phyloP scores from a whole-genome alignment of 1,140 invertebrate genomes.

The Procambarus virginalis region DNA sequence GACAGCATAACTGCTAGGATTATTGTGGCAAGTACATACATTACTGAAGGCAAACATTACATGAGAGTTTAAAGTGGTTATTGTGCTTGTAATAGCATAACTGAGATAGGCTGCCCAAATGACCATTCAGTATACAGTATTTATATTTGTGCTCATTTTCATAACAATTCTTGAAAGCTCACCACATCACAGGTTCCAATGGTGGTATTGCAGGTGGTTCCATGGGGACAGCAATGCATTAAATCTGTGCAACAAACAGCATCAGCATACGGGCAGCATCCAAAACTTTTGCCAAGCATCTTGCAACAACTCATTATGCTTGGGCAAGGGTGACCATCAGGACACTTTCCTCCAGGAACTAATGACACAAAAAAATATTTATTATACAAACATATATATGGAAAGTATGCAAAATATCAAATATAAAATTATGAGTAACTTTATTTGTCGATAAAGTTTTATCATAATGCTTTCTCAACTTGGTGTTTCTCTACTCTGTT shows the following conservation, averaged over 20 bases:
- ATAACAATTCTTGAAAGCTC: not conserved
- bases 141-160: not conserved
- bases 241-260: slow-evolving; percentile 73
- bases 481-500: too few species aligned
- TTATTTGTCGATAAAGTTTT: too few species aligned
- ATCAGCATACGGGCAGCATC: slow-evolving; percentile 71
- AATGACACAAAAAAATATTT: not conserved
- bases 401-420: too few species aligned
- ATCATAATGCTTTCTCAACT: too few species aligned
- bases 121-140: not conserved
- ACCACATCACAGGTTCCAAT: slow-evolving; percentile 52
- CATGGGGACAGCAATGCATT: slow-evolving; percentile 72
- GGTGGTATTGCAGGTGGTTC: slow-evolving; percentile 70
- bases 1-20: too few species aligned
- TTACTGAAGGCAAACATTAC: not conserved
- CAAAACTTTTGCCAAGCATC: slow-evolving; percentile 58
- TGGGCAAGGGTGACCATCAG: slow-evolving; percentile 70
- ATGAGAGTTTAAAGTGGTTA: not conserved
- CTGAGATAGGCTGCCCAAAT: not conserved
- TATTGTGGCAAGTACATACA: not conserved
- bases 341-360: slow-evolving; percentile 65
- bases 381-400: not conserved
- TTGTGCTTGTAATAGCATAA: not conserved
- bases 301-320: slow-evolving; percentile 70
- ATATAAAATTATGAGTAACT: too few species aligned